Evolutionary conservation across 2,888 invertebrate species (phyloP).

Genomic region (Tenthredo distinguenda): DNA sequence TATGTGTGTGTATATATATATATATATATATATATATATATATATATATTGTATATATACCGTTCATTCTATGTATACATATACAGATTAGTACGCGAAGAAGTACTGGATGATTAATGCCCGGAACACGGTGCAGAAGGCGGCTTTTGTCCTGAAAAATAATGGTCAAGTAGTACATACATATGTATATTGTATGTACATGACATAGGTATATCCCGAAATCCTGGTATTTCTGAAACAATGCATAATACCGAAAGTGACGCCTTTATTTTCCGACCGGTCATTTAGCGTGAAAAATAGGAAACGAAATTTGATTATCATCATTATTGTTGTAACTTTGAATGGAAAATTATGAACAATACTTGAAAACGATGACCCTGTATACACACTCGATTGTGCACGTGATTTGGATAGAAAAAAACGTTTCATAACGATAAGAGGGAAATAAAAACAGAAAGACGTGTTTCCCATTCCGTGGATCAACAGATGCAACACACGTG

Average conservation of each 20-base stretch:
- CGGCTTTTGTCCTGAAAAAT: background rate
- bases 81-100: background rate
- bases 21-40: too few species aligned
- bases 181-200: background rate
- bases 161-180: background rate
- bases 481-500: constrained; percentile 45
- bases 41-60: background rate
- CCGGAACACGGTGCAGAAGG: background rate
- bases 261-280: background rate
- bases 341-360: background rate
- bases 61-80: background rate
- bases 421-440: background rate
- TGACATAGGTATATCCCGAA: background rate
- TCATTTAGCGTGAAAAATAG: background rate
- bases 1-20: background rate
- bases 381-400: background rate
- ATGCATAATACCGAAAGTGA: background rate
- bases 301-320: background rate
- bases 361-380: background rate
- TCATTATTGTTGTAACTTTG: background rate
- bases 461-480: background rate
- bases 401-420: background rate
- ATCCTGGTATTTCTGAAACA: background rate
- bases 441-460: background rate
- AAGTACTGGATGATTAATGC: background rate